These are phyloP conservation scores for Pinna nobilis DNA, from an alignment of 1,140 invertebrate species.

Conservation along the genomic window DNA sequence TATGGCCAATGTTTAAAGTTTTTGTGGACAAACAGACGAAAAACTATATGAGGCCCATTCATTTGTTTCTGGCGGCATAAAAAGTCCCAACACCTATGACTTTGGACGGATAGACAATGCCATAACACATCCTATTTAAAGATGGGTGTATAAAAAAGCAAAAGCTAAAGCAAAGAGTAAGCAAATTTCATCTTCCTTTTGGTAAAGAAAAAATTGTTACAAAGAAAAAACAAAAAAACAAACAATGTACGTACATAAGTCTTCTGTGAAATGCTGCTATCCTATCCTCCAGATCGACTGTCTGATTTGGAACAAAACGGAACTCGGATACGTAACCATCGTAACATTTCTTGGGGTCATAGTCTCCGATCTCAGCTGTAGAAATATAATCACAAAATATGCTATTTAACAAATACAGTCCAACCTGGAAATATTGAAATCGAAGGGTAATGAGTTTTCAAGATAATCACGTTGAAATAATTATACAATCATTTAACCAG, in stretches of 20 bases:
- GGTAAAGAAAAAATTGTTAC: no score
- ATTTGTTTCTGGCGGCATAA: no score
- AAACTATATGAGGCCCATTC: no score
- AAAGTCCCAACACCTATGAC: no score
- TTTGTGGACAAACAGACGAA: no score
- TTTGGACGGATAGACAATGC: no score
- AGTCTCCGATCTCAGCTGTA: conserved; percentile 72
- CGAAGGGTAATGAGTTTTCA: no score
- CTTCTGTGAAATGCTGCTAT: conserved; percentile 93
- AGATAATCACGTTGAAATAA: background rate
- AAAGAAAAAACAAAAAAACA: background rate
- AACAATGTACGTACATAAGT: conserved; percentile 81
- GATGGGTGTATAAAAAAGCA: no score
- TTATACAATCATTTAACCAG: background rate
- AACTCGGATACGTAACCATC: conserved; percentile 73
- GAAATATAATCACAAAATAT: conserved; percentile 1
- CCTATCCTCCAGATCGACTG: conserved; percentile 89
- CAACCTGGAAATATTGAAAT: background rate
- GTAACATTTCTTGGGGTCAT: conserved; percentile 61
- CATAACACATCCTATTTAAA: no score
- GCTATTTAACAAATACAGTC: background rate
- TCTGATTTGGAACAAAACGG: conserved; percentile 85
- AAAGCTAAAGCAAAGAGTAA: no score
- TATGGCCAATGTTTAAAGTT: no score
- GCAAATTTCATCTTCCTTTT: no score